These are phyloP conservation scores for Lucilia sericata DNA, from an alignment of 1,140 invertebrate genomes.

Conservation along the genomic window DNA sequence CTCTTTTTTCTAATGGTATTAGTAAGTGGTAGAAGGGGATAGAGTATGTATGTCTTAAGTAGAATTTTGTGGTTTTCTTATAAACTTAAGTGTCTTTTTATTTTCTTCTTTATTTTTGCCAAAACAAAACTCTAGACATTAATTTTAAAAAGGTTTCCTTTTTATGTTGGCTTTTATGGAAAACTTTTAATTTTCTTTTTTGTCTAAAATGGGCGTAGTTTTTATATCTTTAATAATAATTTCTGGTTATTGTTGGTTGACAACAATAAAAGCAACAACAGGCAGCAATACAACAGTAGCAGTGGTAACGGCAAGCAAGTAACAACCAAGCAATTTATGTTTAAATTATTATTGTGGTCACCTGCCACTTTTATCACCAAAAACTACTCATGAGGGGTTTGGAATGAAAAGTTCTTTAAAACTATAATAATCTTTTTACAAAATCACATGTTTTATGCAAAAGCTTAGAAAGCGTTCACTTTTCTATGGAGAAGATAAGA, in stretches of 20 bases:
- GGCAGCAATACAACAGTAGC: neutral
- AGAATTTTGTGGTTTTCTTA: conserved; percentile 6
- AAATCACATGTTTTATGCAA: too few species aligned
- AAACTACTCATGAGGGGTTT: neutral
- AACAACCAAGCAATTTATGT: neutral
- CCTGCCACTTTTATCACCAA: conserved; percentile 22
- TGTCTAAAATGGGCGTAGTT: neutral
- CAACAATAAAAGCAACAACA: too few species aligned
- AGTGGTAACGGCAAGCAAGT: neutral
- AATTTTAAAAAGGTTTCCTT: conserved; percentile 17
- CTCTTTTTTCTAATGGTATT: too few species aligned
- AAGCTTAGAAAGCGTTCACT: too few species aligned
- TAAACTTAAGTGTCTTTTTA: neutral
- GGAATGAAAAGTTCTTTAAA: too few species aligned
- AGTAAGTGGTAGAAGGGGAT: too few species aligned
- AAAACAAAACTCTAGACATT: neutral
- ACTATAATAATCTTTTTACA: too few species aligned
- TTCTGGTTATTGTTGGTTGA: neutral
- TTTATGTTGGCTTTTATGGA: neutral
- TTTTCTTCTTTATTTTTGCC: neutral
- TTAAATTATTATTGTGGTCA: conserved; percentile 27
- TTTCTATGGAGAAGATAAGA: too few species aligned
- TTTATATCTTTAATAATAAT: conserved; percentile 8
- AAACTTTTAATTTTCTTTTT: neutral
- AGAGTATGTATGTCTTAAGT: neutral